phyloP scores from a whole-genome alignment of 2,888 invertebrate genomes.

The Byasa hedistus region DNA sequence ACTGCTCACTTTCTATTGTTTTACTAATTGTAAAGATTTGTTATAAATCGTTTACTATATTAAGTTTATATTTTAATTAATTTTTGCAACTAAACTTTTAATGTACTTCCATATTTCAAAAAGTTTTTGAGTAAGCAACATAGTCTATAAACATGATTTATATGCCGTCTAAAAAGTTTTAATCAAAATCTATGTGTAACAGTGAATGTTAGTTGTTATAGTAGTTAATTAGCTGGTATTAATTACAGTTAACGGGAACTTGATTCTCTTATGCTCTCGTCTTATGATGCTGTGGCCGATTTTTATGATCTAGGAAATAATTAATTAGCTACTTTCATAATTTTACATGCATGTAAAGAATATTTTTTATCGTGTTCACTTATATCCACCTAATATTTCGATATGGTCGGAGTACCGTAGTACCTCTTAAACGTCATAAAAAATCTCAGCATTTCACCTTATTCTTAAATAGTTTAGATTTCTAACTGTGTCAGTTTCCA shows the following conservation, averaged over 20 bases:
- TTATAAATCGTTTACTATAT: too few relatives aligned
- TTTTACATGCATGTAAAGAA: not conserved
- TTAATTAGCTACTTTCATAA: conserved; percentile 1
- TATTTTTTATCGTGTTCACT: not conserved
- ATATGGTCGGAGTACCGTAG: not conserved
- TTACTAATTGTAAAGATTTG: too few relatives aligned
- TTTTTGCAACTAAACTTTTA: too few relatives aligned
- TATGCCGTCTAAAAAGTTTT: not conserved
- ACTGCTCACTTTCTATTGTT: too few relatives aligned
- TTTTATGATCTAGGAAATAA: not conserved
- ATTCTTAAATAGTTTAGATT: not conserved
- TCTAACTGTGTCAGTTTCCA: not conserved
- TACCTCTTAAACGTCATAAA: not conserved
- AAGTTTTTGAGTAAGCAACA: too few relatives aligned
- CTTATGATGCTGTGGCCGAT: not conserved
- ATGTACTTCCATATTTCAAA: too few relatives aligned
- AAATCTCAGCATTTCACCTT: not conserved
- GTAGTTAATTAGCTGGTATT: conserved; percentile 1
- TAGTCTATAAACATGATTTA: too few relatives aligned
- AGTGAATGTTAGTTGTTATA: not conserved
- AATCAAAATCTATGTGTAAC: not conserved
- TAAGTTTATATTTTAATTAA: too few relatives aligned
- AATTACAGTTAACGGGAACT: conserved; percentile 1
- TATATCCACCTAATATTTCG: not conserved
- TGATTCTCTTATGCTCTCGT: not conserved